Evolutionary conservation across 2,797 vertebrate species (phyloP), one percentile per base, ranked within the genome.

Genomic region (Danio choprae): DNA sequence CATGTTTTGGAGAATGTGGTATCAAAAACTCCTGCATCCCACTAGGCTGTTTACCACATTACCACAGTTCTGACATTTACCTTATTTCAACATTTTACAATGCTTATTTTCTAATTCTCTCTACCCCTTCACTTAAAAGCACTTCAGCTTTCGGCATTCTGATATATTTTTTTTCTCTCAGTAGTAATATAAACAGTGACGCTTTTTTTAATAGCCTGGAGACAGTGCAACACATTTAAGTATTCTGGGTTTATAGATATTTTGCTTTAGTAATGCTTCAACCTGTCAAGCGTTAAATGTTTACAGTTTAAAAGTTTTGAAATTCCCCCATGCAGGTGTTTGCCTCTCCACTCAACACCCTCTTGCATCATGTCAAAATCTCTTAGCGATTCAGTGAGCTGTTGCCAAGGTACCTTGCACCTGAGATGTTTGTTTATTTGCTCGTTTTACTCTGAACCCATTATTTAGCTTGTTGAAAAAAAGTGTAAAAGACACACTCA

Each of bases 401-500:
- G 69, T 73, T 73, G 69, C 48, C 50, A 65, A 80, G 48, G 50
- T 56, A 80, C 22, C 58, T 62, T 64, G 59, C 58, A 40, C 38
- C 46, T 15, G 68, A 70, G 44, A 70, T 78, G 44, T 71, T 71
- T 70, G 56, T 68, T 79, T 79, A 53, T 70, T 79, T 63, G 56
- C 77, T 71, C 4, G 38, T 79, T 71, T 71, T 63, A 71, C 58
- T 55, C 65, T 18, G 12, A 80, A 50, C 29, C 41, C 29, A 46
- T 74, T 67, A 56, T 56, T 80, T 80, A 74, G 68, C 60, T 65
- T 67, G 56, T 71, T 79, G 67, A 51, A 36, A 51, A 41, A 16
- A 70, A 51, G 56, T 43, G 38, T 70, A n/a, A 16, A n/a, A 41
- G n/a, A 15, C 36, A 75, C 36, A 46, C 64, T 16, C 16, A 41